Evolutionary conservation across 2,888 invertebrate species (phyloP), one percentile per base, ranked within the genome.

Genomic region (Euphydryas editha): DNA sequence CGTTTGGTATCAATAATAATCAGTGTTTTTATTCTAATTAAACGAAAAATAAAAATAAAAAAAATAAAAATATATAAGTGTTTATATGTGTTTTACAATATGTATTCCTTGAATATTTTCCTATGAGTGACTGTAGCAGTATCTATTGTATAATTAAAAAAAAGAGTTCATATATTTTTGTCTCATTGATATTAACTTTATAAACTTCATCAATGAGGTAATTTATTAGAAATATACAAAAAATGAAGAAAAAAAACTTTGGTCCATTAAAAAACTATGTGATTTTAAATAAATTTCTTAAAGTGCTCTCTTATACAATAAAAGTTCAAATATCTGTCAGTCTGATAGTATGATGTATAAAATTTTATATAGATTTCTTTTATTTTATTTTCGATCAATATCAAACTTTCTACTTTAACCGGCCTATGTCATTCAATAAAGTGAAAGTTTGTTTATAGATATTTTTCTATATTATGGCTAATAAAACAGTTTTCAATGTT

Each of bases 161-260:
- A 54, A 30, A 54, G 17, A 54, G 54, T 36, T 54, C 30, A 36
- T 54, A 54, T 54, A 54, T 54, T 54, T 54, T 54, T 36, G 54
- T 36, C 30, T 36, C 17, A 17, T 36, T 11, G 17, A 36, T 17
- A 36, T 36, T 54, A 17, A 54, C 36, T 54, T 54, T 54, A 17
- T 54, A 30, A 54, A 54, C 30, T 24, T 10, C n/a, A 30, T 54
- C 17, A n/a, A 54, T 30, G 30, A 30, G 5, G 30, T 54, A 49
- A 49, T 54, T 54, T 54, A 54, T 54, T 54, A 54, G 7, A 11
- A 36, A 54, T 54, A 17, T 30, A 30, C 30, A 51, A 51, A 24
- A n/a, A n/a, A n/a, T 6, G 2, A 6, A 24, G 24, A 24, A 24
- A 24, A 24, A n/a, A n/a, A n/a, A 30, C n/a, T 17, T 54, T 36